phyloP scores from a whole-genome alignment of 2,888 invertebrate genomes.

The Scaptomyza flava region DNA sequence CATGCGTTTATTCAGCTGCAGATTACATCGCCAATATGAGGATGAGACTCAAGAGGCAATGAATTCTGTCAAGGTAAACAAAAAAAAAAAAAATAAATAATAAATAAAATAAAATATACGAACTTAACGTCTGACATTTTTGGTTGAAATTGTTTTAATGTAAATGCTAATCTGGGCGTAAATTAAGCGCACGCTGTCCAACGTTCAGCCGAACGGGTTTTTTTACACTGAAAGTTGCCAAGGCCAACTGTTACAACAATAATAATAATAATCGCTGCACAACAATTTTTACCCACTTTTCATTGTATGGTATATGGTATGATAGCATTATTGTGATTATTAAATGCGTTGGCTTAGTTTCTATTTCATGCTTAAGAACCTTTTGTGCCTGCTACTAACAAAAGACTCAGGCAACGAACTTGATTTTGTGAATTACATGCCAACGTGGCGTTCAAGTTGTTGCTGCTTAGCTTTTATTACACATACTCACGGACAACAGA shows the following conservation, averaged over 20 bases:
- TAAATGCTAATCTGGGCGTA: slow-evolving; percentile 74
- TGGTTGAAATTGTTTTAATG: slow-evolving; percentile 71
- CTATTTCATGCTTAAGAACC: slow-evolving; percentile 72
- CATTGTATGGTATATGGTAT: slow-evolving; percentile 24
- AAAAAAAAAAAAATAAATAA: slow-evolving; percentile 15
- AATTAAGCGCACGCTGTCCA: slow-evolving; percentile 70
- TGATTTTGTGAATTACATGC: slow-evolving; percentile 79
- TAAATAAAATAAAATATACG: slow-evolving; percentile 3
- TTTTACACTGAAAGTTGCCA: slow-evolving; percentile 60
- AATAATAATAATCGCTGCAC: slow-evolving; percentile 48
- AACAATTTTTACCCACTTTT: slow-evolving; percentile 39
- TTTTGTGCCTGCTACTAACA: slow-evolving; percentile 66
- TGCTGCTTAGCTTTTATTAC: slow-evolving; percentile 58
- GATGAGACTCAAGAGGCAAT: slow-evolving; percentile 10
- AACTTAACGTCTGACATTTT: slow-evolving; percentile 46
- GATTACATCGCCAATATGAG: slow-evolving; percentile 31
- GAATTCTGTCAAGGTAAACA: slow-evolving; percentile 45
- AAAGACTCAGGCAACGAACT: slow-evolving; percentile 79
- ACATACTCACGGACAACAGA: slow-evolving; percentile 70
- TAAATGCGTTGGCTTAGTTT: slow-evolving; percentile 67
- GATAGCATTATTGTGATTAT: slow-evolving; percentile 44
- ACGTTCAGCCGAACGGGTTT: slow-evolving; percentile 59
- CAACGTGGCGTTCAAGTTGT: slow-evolving; percentile 37
- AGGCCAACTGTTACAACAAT: slow-evolving; percentile 4
- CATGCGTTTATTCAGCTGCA: slow-evolving; percentile 28